phyloP scores from a whole-genome alignment of 2,113 vertebrate species.

The Pseudopipra pipra region DNA sequence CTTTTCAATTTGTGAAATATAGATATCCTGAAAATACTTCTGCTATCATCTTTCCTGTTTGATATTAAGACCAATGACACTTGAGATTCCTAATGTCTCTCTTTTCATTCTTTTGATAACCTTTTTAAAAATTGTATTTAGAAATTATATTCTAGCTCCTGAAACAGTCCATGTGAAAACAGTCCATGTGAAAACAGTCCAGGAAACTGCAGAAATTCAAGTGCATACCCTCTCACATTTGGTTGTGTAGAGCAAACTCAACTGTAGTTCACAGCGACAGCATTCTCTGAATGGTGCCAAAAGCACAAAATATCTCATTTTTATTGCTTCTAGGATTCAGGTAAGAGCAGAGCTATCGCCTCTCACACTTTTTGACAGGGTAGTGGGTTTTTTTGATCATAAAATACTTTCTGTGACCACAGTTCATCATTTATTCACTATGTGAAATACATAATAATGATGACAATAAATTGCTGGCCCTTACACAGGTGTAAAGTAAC shows the following conservation, averaged over 20 bases:
- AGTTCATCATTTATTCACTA: not conserved
- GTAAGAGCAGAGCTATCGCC: not conserved
- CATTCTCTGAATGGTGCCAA: not conserved
- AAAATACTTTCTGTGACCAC: not conserved
- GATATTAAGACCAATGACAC: not conserved
- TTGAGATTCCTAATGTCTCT: not conserved
- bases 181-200: not conserved
- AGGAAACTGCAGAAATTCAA: not conserved
- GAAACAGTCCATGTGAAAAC: not conserved
- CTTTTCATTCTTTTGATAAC: rapidly evolving
- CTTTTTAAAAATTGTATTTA: rapidly evolving
- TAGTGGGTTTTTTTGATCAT: not conserved
- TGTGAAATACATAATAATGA: not conserved
- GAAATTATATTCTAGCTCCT: not conserved
- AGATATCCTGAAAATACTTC: not conserved
- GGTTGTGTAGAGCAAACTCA: not conserved
- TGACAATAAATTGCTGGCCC: not conserved
- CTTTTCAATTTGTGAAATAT: not conserved
- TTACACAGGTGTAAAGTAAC: not conserved
- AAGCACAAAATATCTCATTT: not conserved
- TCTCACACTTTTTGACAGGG: not conserved
- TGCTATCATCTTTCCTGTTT: not conserved
- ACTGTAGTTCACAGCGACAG: not conserved
- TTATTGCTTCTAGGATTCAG: not conserved
- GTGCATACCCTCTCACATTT: not conserved